These are phyloP conservation scores for Drosophila macrospina DNA, from an alignment of 2,888 invertebrate genomes.

Conservation along the genomic window DNA sequence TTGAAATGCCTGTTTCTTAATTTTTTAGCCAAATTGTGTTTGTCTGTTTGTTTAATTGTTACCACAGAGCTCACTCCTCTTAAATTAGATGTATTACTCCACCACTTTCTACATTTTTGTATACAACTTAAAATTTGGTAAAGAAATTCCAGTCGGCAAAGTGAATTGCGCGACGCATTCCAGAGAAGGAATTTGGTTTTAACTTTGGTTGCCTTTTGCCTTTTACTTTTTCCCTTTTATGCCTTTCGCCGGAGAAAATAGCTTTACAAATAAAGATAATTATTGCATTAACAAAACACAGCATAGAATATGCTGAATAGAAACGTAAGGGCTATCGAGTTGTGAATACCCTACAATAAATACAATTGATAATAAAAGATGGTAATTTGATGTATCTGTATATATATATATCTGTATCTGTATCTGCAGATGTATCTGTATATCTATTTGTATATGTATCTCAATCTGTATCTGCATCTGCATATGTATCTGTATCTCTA, in stretches of 20 bases:
- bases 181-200: slow-evolving; percentile 54
- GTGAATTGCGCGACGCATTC: slow-evolving; percentile 68
- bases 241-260: slow-evolving; percentile 34
- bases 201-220: slow-evolving; percentile 54
- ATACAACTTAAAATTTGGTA: slow-evolving; percentile 57
- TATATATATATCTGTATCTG: neutral
- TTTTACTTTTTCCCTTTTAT: slow-evolving; percentile 44
- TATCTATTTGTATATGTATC: too few species aligned
- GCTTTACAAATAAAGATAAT: slow-evolving; percentile 61
- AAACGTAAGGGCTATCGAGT: neutral
- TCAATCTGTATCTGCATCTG: neutral
- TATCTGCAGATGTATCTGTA: too few species aligned
- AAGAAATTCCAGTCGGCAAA: slow-evolving; percentile 63
- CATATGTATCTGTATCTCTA: too few species aligned
- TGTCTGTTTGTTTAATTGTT: slow-evolving; percentile 32
- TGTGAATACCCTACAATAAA: slow-evolving; percentile 1
- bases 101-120: slow-evolving; percentile 49
- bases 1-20: slow-evolving; percentile 2
- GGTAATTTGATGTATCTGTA: too few species aligned
- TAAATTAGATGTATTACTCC: slow-evolving; percentile 52
- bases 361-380: neutral
- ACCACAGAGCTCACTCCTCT: slow-evolving; percentile 15
- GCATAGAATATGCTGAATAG: slow-evolving; percentile 8
- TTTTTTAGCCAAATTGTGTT: slow-evolving; percentile 11
- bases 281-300: slow-evolving; percentile 50